Base-by-base conservation (phyloP, 2,888 invertebrate species). In the Eristalis tenax region DNA sequence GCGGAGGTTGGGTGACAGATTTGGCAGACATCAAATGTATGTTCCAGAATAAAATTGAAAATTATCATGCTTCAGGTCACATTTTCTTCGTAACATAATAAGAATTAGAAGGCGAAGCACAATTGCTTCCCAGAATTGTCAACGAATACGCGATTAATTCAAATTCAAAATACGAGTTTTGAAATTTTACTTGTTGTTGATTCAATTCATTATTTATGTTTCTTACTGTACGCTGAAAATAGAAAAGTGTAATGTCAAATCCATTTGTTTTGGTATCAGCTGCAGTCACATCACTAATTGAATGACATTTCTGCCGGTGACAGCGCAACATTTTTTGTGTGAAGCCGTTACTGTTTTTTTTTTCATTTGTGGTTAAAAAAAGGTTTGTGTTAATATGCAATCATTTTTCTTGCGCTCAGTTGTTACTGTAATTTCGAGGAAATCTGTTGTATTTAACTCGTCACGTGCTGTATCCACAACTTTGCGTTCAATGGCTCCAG, bases 401-500 rank as follows among this genome's bases (percentile, higher is more conserved):
- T 84, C 88, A 43, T 65, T 84, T 65, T 66, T 79, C 79, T 76
- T 83, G 50, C 81, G 84, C 43, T 88, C 88, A 88, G 88, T 88
- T 84, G 74, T 74, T 84, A 63, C 88, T 69, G 61, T 43, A 77
- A 81, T 77, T 76, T 77, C 77, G 50, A 84, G 43, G 61, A 81
- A 77, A 70, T 22, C 69, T 77, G 66, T 70, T 79, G 74, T 61
- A 1, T n/a, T 63, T 4, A 65, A 69, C 3, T 70, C 75, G 40
- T 56, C 43, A 26, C 90, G 92, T 86, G 86, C 89, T 78, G 89
- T 92, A 81, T 92, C 92, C 78, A 91, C 89, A 89, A 90, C 91
- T 78, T 77, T 89, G n/a, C 85, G 89, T 83, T 90, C 89, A 88
- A 93, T 93, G 93, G 92, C 90, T 74, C 90, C 90, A 65, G 89